These are phyloP conservation scores for Rhaphigaster nebulosa DNA, from an alignment of 2,888 invertebrate species.

Conservation along the genomic window DNA sequence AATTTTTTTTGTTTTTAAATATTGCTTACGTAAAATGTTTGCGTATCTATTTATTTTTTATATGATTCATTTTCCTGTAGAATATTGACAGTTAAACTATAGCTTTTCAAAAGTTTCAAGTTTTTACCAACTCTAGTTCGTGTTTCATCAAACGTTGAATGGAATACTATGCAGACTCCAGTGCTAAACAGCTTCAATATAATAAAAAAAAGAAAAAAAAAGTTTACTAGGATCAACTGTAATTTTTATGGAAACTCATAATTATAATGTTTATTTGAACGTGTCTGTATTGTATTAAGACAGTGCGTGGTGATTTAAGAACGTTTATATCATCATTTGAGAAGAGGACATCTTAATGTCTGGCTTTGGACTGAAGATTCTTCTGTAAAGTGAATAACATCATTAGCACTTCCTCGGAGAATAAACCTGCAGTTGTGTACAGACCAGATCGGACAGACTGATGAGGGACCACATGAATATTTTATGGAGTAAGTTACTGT, in stretches of 20 bases:
- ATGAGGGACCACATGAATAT: not conserved
- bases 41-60: not conserved
- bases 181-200: not conserved
- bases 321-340: not conserved
- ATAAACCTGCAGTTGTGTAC: conserved; percentile 4
- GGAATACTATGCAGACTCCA: not conserved
- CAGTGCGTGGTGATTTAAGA: not conserved
- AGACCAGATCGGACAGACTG: not conserved
- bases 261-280: not conserved
- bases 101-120: not conserved
- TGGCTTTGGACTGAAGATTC: not conserved
- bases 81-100: not conserved
- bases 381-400: not conserved
- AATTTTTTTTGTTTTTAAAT: not conserved
- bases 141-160: not conserved
- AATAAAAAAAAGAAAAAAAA: not conserved
- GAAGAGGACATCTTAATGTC: not conserved
- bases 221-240: no score
- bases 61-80: not conserved
- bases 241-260: not conserved
- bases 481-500: conserved; percentile 18
- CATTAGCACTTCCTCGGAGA: not conserved
- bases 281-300: not conserved
- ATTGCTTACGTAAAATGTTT: not conserved
- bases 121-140: not conserved